These are phyloP conservation scores for Acanthisitta chloris DNA, from an alignment of 2,113 vertebrate species.

Conservation along the genomic window DNA sequence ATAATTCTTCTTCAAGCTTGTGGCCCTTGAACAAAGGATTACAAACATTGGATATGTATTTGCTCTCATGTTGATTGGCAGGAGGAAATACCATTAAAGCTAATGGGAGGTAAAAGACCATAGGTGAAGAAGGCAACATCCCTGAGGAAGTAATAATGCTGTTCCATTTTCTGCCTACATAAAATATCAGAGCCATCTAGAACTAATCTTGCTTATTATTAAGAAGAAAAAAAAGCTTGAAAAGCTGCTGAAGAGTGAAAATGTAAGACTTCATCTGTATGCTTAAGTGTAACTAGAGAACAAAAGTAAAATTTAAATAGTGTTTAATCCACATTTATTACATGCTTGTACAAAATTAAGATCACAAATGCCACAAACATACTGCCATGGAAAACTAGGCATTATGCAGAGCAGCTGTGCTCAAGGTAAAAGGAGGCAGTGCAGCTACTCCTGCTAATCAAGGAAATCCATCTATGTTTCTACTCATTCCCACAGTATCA, in stretches of 20 bases:
- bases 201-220: conserved; percentile 6
- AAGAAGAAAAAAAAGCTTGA: background rate
- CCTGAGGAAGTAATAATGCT: conserved; percentile 25
- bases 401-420: background rate
- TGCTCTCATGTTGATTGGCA: background rate
- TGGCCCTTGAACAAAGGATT: background rate
- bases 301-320: background rate
- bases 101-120: conserved; percentile 6
- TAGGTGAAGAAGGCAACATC: background rate
- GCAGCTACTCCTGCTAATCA: background rate
- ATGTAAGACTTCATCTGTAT: background rate
- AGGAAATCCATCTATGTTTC: background rate
- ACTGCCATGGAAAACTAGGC: background rate
- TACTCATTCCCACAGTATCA: background rate
- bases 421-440: background rate
- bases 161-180: conserved; percentile 14
- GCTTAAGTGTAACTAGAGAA: background rate
- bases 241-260: background rate
- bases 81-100: background rate
- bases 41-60: background rate
- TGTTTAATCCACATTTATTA: background rate
- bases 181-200: conserved; percentile 18
- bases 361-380: background rate
- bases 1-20: background rate
- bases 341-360: background rate